phyloP scores from a whole-genome alignment of 1,140 invertebrate genomes.

The Saccostrea echinata region DNA sequence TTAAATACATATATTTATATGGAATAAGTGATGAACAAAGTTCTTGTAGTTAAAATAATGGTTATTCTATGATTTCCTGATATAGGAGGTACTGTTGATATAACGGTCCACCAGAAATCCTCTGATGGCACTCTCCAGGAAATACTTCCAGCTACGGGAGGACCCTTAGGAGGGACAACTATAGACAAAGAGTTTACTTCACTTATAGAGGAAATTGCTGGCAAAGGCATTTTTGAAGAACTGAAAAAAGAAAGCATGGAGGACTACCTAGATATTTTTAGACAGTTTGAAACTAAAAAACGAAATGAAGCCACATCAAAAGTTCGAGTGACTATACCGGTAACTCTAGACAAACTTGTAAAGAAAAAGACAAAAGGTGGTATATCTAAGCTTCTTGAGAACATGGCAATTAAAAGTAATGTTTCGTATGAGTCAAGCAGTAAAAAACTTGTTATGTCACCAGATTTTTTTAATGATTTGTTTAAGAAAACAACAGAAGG shows the following conservation, averaged over 20 bases:
- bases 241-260: neutral
- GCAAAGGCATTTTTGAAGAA: conserved; percentile 11
- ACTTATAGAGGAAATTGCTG: conserved; percentile 15
- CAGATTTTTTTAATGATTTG: conserved; percentile 1
- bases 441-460: conserved; percentile 41
- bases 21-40: too few species aligned
- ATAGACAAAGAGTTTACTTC: conserved; percentile 22
- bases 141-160: conserved; percentile 16
- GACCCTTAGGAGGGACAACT: conserved; percentile 43
- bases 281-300: conserved; percentile 45
- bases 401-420: neutral
- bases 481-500: conserved; percentile 31
- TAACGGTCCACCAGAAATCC: conserved; percentile 29
- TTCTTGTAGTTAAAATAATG: too few species aligned
- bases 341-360: neutral
- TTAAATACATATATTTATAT: too few species aligned
- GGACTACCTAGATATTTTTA: conserved; percentile 24
- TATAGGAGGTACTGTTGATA: conserved; percentile 48
- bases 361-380: neutral
- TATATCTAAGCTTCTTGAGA: neutral
- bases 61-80: neutral
- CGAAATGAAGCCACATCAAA: neutral
- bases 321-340: neutral
- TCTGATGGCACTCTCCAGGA: neutral
- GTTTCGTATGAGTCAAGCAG: neutral